phyloP scores from a whole-genome alignment of 2,888 invertebrate genomes.

The Anoncus sp. region DNA sequence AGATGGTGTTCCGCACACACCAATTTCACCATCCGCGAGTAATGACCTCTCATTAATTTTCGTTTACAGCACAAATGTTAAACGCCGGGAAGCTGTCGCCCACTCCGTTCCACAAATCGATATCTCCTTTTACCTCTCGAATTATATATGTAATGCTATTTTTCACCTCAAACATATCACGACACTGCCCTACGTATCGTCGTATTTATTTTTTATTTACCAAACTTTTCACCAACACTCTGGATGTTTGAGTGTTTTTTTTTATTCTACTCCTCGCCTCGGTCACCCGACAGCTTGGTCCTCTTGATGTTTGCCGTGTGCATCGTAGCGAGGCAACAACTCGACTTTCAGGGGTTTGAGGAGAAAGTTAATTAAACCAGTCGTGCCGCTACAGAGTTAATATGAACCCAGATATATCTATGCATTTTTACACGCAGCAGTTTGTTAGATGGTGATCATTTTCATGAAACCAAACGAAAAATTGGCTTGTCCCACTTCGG shows the following conservation, averaged over 20 bases:
- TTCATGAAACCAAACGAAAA: not conserved
- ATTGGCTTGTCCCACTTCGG: not conserved
- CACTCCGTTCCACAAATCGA: conserved; percentile 8
- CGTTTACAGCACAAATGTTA: conserved; percentile 55
- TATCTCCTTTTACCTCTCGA: conserved; percentile 9
- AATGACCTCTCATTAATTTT: conserved; percentile 60
- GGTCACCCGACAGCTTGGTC: not conserved
- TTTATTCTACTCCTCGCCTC: not conserved
- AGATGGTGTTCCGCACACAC: conserved; percentile 47
- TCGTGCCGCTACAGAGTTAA: not conserved
- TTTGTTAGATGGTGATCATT: not conserved
- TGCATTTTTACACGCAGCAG: not conserved
- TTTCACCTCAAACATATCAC: conserved; percentile 4
- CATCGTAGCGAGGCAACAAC: not conserved
- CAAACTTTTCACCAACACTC: not conserved
- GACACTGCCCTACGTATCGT: not conserved
- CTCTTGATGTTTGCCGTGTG: not conserved
- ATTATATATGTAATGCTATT: conserved; percentile 13
- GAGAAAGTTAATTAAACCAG: not conserved
- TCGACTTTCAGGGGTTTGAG: not conserved
- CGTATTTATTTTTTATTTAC: not conserved
- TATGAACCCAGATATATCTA: not conserved
- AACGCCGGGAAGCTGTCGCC: conserved; percentile 24
- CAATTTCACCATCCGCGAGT: conserved; percentile 36
- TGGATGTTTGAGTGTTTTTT: not conserved